Evolutionary conservation across 1,140 invertebrate species (phyloP).

Genomic region (Leptinotarsa texana): DNA sequence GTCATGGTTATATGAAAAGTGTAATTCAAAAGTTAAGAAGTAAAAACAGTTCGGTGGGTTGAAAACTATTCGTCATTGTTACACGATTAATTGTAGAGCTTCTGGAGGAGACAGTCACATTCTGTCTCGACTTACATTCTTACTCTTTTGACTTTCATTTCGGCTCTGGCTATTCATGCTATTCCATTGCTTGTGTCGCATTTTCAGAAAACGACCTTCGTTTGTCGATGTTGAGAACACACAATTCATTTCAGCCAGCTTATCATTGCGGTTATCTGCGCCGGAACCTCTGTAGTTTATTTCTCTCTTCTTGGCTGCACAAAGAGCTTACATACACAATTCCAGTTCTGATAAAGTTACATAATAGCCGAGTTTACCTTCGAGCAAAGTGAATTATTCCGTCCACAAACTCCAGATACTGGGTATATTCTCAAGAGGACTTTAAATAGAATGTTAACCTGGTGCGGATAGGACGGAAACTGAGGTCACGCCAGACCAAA

Average conservation of each 20-base stretch:
- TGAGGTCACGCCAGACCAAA: not conserved
- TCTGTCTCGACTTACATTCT: too few species aligned
- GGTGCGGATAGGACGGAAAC: not conserved
- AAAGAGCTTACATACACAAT: slow-evolving; percentile 3
- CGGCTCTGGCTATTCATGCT: too few species aligned
- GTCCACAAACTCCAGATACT: not conserved
- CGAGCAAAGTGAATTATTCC: slow-evolving; percentile 5
- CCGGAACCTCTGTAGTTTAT: not conserved
- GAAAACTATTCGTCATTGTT: too few species aligned
- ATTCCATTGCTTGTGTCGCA: too few species aligned
- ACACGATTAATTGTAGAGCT: too few species aligned
- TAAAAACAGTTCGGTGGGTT: too few species aligned
- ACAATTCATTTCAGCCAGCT: not conserved
- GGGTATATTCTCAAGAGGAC: slow-evolving; percentile 3
- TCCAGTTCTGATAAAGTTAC: slow-evolving; percentile 1
- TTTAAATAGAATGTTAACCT: slow-evolving; percentile 1
- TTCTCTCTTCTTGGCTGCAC: not conserved
- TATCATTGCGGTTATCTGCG: not conserved
- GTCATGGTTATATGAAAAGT: too few species aligned
- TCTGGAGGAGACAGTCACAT: too few species aligned
- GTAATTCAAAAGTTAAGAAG: too few species aligned
- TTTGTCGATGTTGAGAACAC: not conserved
- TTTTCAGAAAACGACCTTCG: too few species aligned
- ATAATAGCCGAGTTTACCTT: not conserved
- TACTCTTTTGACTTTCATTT: too few species aligned